phyloP scores from a whole-genome alignment of 2,113 vertebrate species.

The Phylloscopus trochiloides region DNA sequence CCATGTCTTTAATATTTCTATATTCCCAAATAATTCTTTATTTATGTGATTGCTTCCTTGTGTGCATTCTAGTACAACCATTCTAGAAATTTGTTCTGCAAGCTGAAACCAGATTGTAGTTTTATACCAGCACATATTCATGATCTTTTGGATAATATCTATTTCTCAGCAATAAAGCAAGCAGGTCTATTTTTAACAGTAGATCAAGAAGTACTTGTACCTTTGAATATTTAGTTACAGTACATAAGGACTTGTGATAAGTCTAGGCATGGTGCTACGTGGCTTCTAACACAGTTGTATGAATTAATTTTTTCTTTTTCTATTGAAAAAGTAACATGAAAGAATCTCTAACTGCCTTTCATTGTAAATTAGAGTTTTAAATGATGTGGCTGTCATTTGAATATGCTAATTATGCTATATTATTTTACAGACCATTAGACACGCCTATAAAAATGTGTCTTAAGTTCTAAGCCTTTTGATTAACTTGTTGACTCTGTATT shows the following conservation, averaged over 20 bases:
- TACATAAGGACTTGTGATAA: background rate
- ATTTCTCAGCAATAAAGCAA: background rate
- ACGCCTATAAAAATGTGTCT: constrained; percentile 14
- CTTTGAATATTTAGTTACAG: background rate
- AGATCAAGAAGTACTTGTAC: background rate
- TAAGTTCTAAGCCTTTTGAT: constrained; percentile 49
- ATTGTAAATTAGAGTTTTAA: constrained; percentile 26
- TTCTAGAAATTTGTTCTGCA: background rate
- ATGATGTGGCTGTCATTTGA: constrained; percentile 15
- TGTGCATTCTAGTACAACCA: background rate
- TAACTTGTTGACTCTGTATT: constrained; percentile 51
- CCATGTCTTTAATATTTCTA: background rate
- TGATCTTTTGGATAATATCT: background rate
- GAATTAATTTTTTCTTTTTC: background rate
- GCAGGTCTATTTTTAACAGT: background rate
- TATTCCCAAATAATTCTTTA: background rate
- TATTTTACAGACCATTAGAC: constrained; percentile 52
- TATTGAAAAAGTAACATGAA: background rate
- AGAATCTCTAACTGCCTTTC: background rate
- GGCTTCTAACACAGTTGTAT: background rate
- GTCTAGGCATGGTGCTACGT: background rate
- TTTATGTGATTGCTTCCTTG: background rate
- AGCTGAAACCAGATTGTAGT: background rate
- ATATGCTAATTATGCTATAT: constrained; percentile 27
- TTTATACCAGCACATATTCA: background rate